Evolutionary conservation across 2,797 vertebrate genomes (phyloP).

Genomic region (Pseudochirops cupreus): DNA sequence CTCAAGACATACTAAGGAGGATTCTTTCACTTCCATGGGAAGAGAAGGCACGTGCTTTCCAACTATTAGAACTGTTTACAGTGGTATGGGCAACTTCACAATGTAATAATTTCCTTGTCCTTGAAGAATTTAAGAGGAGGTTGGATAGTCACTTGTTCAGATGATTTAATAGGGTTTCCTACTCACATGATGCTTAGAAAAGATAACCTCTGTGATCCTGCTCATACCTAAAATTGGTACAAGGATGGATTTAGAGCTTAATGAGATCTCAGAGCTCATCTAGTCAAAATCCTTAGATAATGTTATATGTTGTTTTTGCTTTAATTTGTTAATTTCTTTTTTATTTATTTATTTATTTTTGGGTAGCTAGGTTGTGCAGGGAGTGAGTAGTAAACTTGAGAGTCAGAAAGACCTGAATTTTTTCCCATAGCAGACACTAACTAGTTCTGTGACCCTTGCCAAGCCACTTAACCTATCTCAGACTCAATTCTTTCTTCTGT

Average conservation of each 20-base stretch:
- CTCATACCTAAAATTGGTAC: background rate
- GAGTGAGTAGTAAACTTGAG: background rate
- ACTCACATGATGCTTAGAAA: background rate
- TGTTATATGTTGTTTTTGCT: background rate
- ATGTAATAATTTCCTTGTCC: background rate
- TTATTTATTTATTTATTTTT: background rate
- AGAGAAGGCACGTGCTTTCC: background rate
- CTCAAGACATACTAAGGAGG: no score
- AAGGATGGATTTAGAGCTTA: background rate
- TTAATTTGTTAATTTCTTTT: background rate
- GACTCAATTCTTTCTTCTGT: no score
- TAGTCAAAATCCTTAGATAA: background rate
- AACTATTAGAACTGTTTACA: background rate
- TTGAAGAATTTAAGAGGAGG: background rate
- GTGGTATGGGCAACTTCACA: background rate
- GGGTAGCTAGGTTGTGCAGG: background rate
- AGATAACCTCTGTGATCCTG: background rate
- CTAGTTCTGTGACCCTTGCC: background rate
- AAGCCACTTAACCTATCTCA: background rate
- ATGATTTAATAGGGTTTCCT: background rate
- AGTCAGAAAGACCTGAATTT: background rate
- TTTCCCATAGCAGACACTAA: background rate
- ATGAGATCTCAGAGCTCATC: background rate
- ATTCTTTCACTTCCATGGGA: background rate
- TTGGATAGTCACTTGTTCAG: background rate